Evolutionary conservation across 2,113 vertebrate genomes (phyloP), one percentile per base, ranked within the genome.

Genomic region (Butorides virescens): DNA sequence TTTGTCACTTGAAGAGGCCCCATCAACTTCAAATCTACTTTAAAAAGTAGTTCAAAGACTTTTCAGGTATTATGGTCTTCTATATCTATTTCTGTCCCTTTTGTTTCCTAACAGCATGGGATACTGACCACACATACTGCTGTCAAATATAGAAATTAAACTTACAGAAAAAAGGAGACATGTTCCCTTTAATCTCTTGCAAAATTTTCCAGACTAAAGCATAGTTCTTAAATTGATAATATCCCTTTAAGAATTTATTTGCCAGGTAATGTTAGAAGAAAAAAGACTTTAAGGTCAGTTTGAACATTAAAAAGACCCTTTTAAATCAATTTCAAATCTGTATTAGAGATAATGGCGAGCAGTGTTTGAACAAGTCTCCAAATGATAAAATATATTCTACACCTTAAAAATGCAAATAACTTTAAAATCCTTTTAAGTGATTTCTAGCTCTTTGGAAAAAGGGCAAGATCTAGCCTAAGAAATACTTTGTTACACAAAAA

Each of bases 91-190:
- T 95, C 93, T 91, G 87, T 93, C 32, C 55, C 95, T 96, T 97
- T 95, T 97, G 96, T 97, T 96, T 97, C 96, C 65, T 86, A 82
- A 66, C 93, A 91, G 93, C 84, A 83, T 85, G 91, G 71, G 74
- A 82, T 55, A 94, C 66, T 91, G 96, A 95, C 95, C 94, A 95
- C 91, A 95, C 74, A 90, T 73, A 62, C 62, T 86, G 84, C 94
- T 88, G 91, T 97, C 89, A 91, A 96, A 94, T 94, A 97, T 73
- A 96, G 95, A 95, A 96, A 95, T 96, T 96, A 95, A 97, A 79
- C 70, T 50, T 82, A 29, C 1, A 78, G 74, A 50, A 58, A 58
- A 96, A 94, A 95, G 70, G 80, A 92, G 50, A 55, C 47, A 34
- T 66, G 85, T 94, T 90, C 71, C 88, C 81, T 97, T 90, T 91